Conservation (phyloP, 2,113 vertebrate species). For the Ginglymostoma cirratum region DNA sequence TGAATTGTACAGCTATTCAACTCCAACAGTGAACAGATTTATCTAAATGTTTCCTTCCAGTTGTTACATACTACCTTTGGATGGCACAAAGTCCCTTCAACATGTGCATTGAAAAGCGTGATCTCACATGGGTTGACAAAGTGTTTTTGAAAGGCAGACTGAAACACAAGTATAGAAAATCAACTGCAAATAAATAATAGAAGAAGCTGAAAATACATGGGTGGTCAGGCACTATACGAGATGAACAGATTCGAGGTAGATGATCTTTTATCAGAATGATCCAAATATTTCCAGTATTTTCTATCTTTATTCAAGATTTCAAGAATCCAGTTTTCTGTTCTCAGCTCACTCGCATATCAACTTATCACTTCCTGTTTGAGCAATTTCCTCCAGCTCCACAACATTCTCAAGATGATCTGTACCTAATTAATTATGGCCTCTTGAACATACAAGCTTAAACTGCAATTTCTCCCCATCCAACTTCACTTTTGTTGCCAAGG, state of each 20-base stretch:
- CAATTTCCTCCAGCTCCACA: no score
- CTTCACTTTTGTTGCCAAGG: background rate
- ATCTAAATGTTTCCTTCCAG: background rate
- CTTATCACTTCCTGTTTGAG: no score
- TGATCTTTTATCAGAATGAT: background rate
- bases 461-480: no score
- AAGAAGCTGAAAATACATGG: background rate
- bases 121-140: background rate
- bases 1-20: background rate
- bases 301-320: no score
- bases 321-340: no score
- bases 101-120: background rate
- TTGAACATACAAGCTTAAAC: no score
- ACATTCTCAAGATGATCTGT: no score
- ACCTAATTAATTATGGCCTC: no score
- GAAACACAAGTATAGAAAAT: background rate
- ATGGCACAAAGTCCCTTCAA: background rate
- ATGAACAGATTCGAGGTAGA: background rate
- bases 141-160: background rate
- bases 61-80: background rate
- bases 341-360: no score
- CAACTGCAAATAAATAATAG: background rate
- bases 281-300: no score
- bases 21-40: background rate
- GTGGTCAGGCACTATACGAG: background rate